A percentile compares a stretch with the other conserved stretches of the same genome.
These are phyloP conservation scores for Empidonax alnorum DNA, from an alignment of 2,113 vertebrate species.

Conservation along the genomic window DNA sequence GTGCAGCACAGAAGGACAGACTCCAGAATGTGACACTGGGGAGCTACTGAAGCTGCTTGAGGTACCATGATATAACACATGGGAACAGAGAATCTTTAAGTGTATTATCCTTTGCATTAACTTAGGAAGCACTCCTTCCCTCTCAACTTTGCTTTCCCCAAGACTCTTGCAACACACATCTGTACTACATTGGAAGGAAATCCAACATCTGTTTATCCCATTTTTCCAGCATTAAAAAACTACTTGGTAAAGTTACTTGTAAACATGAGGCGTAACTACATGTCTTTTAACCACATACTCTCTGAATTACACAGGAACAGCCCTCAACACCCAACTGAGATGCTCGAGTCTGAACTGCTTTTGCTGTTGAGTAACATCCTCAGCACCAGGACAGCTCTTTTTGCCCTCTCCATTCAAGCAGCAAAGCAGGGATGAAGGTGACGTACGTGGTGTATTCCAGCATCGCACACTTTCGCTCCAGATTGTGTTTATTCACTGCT, in stretches of 20 bases:
- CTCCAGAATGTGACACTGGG: neutral
- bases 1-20: neutral
- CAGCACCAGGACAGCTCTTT: neutral
- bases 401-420: neutral
- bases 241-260: neutral
- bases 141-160: neutral
- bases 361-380: neutral
- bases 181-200: neutral
- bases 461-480: conserved; percentile 79
- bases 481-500: conserved; percentile 74
- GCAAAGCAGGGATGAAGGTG: too few species aligned
- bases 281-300: neutral
- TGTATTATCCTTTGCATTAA: neutral
- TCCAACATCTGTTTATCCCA: neutral
- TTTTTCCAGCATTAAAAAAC: neutral
- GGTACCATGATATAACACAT: neutral
- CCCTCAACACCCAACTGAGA: neutral
- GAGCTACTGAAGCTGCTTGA: neutral
- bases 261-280: neutral
- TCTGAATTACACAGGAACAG: neutral
- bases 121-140: neutral
- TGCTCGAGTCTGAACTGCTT: neutral
- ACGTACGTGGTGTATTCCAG: conserved; percentile 80
- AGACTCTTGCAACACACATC: neutral
- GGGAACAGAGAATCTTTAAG: neutral